Evolutionary conservation across 2,888 invertebrate genomes (phyloP).

Genomic region (Neoscelio sp.): DNA sequence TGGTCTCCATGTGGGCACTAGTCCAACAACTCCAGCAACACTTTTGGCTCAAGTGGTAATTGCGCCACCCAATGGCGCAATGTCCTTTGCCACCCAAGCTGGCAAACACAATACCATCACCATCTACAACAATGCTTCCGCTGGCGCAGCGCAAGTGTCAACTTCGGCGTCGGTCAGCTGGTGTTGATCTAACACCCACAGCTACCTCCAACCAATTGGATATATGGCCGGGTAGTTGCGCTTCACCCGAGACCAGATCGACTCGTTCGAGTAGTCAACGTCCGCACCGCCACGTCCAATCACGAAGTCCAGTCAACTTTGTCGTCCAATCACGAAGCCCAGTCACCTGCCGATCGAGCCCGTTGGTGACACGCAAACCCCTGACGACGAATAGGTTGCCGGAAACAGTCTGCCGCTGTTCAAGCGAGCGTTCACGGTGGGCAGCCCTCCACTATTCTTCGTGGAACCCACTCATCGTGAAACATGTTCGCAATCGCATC

Average conservation of each 20-base stretch:
- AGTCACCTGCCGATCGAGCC: slow-evolving; percentile 21
- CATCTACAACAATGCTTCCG: slow-evolving; percentile 54
- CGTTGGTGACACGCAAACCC: not conserved
- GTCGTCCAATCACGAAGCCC: slow-evolving; percentile 24
- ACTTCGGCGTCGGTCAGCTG: slow-evolving; percentile 51
- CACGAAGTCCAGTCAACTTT: slow-evolving; percentile 11
- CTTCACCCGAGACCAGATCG: slow-evolving; percentile 55
- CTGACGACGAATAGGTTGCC: too few relatives aligned
- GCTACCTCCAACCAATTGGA: slow-evolving; percentile 62
- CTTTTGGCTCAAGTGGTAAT: slow-evolving; percentile 28
- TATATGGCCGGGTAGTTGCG: slow-evolving; percentile 48
- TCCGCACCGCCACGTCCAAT: slow-evolving; percentile 49
- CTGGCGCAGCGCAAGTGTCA: slow-evolving; percentile 38
- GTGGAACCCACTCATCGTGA: too few relatives aligned
- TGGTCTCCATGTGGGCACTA: not conserved
- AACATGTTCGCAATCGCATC: too few relatives aligned
- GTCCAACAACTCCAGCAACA: slow-evolving; percentile 3
- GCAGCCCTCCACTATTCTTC: not conserved
- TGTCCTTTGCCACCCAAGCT: too few relatives aligned
- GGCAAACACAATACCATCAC: slow-evolving; percentile 57
- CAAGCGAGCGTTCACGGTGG: not conserved
- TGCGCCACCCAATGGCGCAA: too few relatives aligned
- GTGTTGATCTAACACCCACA: slow-evolving; percentile 53
- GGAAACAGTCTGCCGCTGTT: too few relatives aligned
- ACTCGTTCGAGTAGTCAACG: slow-evolving; percentile 55